phyloP scores from a whole-genome alignment of 2,797 vertebrate species.

The Zonotrichia albicollis region DNA sequence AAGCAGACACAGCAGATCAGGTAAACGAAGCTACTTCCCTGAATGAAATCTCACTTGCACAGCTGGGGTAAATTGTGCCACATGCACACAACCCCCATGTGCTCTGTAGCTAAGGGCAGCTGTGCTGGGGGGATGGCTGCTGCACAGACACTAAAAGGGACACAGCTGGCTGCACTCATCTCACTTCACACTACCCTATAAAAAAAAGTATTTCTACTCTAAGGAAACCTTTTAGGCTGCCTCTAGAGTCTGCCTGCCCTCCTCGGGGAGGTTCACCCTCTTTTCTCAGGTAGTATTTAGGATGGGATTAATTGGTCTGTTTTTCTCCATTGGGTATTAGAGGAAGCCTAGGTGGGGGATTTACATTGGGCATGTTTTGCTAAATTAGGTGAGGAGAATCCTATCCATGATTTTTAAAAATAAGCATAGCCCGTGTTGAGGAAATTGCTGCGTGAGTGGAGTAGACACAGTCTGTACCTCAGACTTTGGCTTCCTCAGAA shows the following conservation, averaged over 20 bases:
- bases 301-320: background rate
- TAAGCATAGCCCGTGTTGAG: background rate
- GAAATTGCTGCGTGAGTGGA: background rate
- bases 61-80: background rate
- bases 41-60: background rate
- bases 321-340: background rate
- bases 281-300: background rate
- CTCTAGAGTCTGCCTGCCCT: background rate
- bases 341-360: background rate
- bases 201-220: background rate
- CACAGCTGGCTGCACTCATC: background rate
- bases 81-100: background rate
- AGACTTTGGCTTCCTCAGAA: background rate
- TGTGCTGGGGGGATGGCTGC: background rate
- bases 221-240: background rate
- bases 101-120: background rate
- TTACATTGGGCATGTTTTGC: background rate
- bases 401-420: background rate
- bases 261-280: background rate
- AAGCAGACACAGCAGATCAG: background rate
- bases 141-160: background rate
- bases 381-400: background rate
- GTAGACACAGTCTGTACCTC: background rate
- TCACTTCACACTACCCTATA: background rate
- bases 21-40: background rate